These are phyloP conservation scores for Chrysotoxum bicinctum DNA, from an alignment of 2,888 invertebrate genomes.

Conservation along the genomic window DNA sequence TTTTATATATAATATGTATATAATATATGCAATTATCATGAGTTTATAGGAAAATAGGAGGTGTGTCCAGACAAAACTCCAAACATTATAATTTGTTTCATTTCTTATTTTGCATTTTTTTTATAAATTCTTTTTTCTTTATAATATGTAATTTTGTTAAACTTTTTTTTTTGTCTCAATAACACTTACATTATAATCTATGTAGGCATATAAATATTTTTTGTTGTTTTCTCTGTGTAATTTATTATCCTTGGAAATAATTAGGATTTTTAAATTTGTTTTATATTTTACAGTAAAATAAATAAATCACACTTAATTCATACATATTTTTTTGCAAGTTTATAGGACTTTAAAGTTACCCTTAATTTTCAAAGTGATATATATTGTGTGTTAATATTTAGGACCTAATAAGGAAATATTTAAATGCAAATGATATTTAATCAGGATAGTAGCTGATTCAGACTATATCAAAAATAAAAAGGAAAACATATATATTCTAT, in stretches of 20 bases:
- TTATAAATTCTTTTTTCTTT: constrained; percentile 31
- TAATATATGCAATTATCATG: constrained; percentile 62
- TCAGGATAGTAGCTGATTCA: background rate
- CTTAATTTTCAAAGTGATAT: constrained; percentile 38
- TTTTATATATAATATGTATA: constrained; percentile 29
- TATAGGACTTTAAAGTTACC: constrained; percentile 51
- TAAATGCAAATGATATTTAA: constrained; percentile 29
- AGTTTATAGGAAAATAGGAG: constrained; percentile 71
- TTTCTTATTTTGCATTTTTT: constrained; percentile 33
- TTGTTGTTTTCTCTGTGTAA: constrained; percentile 18
- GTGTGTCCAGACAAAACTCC: constrained; percentile 65
- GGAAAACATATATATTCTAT: background rate
- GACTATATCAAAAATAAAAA: background rate
- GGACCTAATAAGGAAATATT: constrained; percentile 29
- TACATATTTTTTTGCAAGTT: constrained; percentile 40
- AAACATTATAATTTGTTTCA: constrained; percentile 49
- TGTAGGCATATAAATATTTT: constrained; percentile 48
- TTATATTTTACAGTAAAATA: constrained; percentile 39
- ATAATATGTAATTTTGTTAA: constrained; percentile 56
- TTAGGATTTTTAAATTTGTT: constrained; percentile 44
- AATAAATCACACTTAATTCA: constrained; percentile 46
- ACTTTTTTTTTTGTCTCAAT: constrained; percentile 43
- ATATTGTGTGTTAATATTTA: constrained; percentile 9
- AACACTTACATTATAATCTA: constrained; percentile 54
- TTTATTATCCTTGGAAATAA: constrained; percentile 41